Evolutionary conservation across 2,113 vertebrate genomes (phyloP).

Genomic region (Bubo bubo): DNA sequence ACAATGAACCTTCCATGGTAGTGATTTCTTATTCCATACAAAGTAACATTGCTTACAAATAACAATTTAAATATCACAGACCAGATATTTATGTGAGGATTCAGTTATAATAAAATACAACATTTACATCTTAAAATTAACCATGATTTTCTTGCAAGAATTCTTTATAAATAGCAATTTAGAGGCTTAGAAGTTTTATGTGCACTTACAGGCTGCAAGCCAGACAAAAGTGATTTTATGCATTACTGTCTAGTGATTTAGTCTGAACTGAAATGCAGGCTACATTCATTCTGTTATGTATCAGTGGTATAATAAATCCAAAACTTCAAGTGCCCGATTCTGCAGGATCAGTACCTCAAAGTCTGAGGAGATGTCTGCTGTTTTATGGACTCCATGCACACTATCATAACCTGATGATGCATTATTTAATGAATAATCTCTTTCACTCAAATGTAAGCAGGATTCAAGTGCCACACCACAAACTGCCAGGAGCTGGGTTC

Average conservation of each 20-base stretch:
- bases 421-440: slow-evolving; percentile 68
- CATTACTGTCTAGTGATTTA: not conserved
- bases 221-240: not conserved
- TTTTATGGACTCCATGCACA: slow-evolving; percentile 74
- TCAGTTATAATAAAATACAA: not conserved
- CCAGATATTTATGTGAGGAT: not conserved
- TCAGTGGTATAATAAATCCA: not conserved
- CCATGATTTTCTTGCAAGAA: not conserved
- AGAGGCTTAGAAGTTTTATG: not conserved
- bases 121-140: not conserved
- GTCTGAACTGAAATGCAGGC: not conserved
- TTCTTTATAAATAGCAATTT: not conserved
- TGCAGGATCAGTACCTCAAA: slow-evolving; percentile 78
- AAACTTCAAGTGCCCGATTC: not conserved
- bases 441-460: slow-evolving; percentile 68
- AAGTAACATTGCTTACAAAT: not conserved
- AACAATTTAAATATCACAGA: not conserved
- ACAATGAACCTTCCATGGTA: not conserved
- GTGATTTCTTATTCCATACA: not conserved
- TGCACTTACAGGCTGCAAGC: not conserved
- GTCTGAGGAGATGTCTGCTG: slow-evolving; percentile 55
- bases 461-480: slow-evolving; percentile 85
- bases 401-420: slow-evolving; percentile 81
- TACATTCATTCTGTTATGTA: not conserved
- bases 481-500: slow-evolving; percentile 78